Base-by-base conservation (phyloP, 2,888 invertebrate genomes). In the Stenodema calcarata region DNA sequence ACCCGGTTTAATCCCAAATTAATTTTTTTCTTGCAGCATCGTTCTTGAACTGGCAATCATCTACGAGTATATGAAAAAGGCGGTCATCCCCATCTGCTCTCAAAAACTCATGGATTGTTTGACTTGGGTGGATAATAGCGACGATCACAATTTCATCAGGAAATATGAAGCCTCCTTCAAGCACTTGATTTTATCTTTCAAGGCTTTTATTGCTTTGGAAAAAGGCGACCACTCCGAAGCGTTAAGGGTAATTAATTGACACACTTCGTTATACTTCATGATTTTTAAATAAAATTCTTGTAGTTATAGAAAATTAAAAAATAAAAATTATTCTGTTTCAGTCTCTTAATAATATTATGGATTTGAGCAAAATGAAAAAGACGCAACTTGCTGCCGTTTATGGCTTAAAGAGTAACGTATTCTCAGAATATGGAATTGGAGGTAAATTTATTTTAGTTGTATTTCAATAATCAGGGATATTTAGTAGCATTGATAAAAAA, bases 11-110 rank as follows among this genome's bases (percentile, higher is more conserved):
- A n/a, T n/a, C n/a, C n/a, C n/a, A n/a, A n/a, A n/a, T n/a, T n/a
- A n/a, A n/a, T n/a, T n/a, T n/a, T n/a, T n/a, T n/a, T n/a, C 11
- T 75, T 75, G 18, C 84, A 84, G 84, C 75, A 73, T 84, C 3
- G 50, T 75, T n/a, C 23, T 84, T 42, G 84, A 84, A n/a, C 42
- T 84, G 44, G 84, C 84, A 2, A 84, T 84, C 9, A 42, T 18
- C 30, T 84, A 84, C 73, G 84, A 84, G 35, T 44, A 73, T 28
- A 30, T 27, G 18, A 28, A 27, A 28, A 3, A 18, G 9, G 11
- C n/a, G 9, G 16, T 44, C 16, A 16, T 16, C 18, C 23, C 84
- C 14, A 16, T 73, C n/a, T 42, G 44, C 4, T 47, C 47, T 12
- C 84, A 84, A 30, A 84, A 84, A 11, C 75, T 84, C 18, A 73